These are phyloP conservation scores for Apteryx owenii DNA, from an alignment of 2,113 vertebrate genomes.

Conservation along the genomic window DNA sequence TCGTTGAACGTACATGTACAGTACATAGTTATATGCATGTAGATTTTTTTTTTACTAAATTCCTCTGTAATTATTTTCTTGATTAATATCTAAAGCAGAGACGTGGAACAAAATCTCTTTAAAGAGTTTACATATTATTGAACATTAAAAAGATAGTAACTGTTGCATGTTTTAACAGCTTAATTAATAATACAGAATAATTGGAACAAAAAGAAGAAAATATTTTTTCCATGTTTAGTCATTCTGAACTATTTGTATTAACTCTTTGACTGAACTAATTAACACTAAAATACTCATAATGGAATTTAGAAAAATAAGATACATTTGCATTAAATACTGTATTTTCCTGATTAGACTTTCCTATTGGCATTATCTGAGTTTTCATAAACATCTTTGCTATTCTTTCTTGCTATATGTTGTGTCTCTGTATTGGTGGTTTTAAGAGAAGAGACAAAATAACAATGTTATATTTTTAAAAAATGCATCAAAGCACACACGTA, in stretches of 20 bases:
- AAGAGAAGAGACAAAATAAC: not conserved
- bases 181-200: conserved; percentile 61
- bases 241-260: conserved; percentile 54
- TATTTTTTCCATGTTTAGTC: conserved; percentile 35
- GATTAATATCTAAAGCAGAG: conserved; percentile 72
- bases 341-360: not conserved
- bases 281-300: not conserved
- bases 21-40: conserved; percentile 76
- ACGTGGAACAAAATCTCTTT: conserved; percentile 60
- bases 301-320: not conserved
- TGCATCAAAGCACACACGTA: not conserved
- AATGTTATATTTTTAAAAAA: not conserved
- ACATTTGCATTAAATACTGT: not conserved
- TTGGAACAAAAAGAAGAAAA: conserved; percentile 58
- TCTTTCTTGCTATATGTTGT: not conserved
- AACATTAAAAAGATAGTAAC: conserved; percentile 71
- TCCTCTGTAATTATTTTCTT: conserved; percentile 77
- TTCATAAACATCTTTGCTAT: conserved; percentile 8
- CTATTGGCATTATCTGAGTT: not conserved
- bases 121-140: conserved; percentile 70
- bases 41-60: conserved; percentile 70
- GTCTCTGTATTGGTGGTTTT: not conserved
- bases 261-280: conserved; percentile 44
- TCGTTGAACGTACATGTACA: conserved; percentile 77
- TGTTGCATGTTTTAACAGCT: conserved; percentile 61